Conservation (phyloP, 2,888 invertebrate genomes). For the Lamproptera curius region DNA sequence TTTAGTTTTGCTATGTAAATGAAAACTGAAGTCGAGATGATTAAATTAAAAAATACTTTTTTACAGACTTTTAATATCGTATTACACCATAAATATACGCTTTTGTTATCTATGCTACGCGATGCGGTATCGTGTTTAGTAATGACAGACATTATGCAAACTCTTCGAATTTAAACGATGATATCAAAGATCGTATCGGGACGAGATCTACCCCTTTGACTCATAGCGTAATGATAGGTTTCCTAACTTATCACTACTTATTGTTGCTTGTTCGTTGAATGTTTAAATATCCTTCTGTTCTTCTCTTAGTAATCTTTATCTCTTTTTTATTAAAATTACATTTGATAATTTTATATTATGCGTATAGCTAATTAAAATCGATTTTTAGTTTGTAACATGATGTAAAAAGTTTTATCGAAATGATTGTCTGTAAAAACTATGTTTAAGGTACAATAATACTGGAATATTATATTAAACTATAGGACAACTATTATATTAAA, state of each 20-base stretch:
- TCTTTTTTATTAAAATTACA: constrained; percentile 15
- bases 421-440: too few species aligned
- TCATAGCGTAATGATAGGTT: constrained; percentile 59
- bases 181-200: constrained; percentile 40
- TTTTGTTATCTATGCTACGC: constrained; percentile 13
- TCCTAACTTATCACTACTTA: constrained; percentile 46
- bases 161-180: constrained; percentile 32
- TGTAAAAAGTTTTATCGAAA: too few species aligned
- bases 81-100: not conserved
- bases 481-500: too few species aligned
- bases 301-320: constrained; percentile 14
- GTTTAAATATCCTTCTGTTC: constrained; percentile 30
- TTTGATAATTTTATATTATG: too few species aligned
- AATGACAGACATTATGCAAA: constrained; percentile 37
- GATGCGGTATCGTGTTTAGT: constrained; percentile 22
- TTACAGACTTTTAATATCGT: too few species aligned
- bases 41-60: too few species aligned
- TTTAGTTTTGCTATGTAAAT: too few species aligned
- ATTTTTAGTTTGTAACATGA: too few species aligned
- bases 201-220: constrained; percentile 34
- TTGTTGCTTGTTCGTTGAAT: constrained; percentile 51
- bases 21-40: too few species aligned
- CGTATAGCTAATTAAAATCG: too few species aligned
- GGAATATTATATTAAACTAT: too few species aligned
- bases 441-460: too few species aligned